phyloP scores from a whole-genome alignment of 1,140 invertebrate genomes.

The Potamilus streckersoni region DNA sequence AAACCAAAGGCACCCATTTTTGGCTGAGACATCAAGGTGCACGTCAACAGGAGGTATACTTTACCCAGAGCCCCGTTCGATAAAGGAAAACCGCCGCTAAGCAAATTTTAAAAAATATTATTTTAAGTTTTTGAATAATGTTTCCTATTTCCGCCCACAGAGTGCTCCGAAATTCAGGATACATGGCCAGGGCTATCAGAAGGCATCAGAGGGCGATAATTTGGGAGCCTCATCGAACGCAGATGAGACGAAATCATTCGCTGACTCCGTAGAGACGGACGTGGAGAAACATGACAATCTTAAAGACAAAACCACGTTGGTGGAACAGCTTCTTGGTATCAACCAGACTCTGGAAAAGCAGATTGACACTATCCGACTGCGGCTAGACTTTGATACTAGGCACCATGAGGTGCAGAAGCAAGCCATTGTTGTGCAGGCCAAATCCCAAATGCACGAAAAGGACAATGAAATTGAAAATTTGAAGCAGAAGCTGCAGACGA shows the following conservation, averaged over 20 bases:
- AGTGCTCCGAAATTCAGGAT: constrained; percentile 8
- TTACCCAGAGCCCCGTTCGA: not conserved
- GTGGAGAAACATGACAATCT: constrained; percentile 16
- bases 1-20: not conserved
- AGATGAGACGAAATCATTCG: constrained; percentile 9
- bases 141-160: not conserved
- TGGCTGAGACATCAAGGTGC: too few relatives aligned
- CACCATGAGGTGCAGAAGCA: constrained; percentile 39
- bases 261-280: constrained; percentile 9
- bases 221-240: constrained; percentile 1
- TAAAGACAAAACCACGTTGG: constrained; percentile 9
- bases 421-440: constrained; percentile 20
- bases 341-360: constrained; percentile 42
- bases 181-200: constrained; percentile 30
- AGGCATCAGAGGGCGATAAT: constrained; percentile 6
- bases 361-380: constrained; percentile 43
- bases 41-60: not conserved
- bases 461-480: constrained; percentile 32
- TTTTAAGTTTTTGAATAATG: constrained; percentile 15
- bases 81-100: not conserved
- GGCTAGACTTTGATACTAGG: constrained; percentile 37
- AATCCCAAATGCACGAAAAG: constrained; percentile 31
- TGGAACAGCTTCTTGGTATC: constrained; percentile 26
- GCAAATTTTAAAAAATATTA: not conserved
- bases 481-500: constrained; percentile 29